phyloP scores from a whole-genome alignment of 1,140 invertebrate genomes.

The Zaprionus ghesquierei region DNA sequence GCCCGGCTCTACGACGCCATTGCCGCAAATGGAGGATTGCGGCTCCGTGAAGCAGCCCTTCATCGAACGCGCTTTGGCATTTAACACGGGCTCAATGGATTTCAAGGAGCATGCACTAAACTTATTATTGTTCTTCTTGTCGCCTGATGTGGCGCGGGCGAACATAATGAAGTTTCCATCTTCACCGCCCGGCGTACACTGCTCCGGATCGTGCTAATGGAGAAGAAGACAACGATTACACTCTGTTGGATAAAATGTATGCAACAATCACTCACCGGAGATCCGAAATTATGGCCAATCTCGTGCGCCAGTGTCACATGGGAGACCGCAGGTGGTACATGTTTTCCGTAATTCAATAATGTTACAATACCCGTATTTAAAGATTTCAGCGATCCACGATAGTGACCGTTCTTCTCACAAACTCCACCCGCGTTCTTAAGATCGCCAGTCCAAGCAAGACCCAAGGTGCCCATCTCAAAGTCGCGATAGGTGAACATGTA shows the following conservation, averaged over 20 bases:
- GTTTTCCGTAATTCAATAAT: constrained; percentile 98
- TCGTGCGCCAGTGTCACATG: constrained; percentile 99
- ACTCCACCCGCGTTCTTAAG: constrained; percentile 97
- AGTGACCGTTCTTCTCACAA: constrained; percentile 97
- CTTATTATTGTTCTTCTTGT: constrained; percentile 97
- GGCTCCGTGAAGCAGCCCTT: constrained; percentile 97
- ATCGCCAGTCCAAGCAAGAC: constrained; percentile 98
- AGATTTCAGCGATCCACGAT: constrained; percentile 96
- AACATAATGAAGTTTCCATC: constrained; percentile 99
- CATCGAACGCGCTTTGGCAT: constrained; percentile 93
- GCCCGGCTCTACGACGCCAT: constrained; percentile 96
- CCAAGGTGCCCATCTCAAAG: constrained; percentile 99
- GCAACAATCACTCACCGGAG: constrained; percentile 87
- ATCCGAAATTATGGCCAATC: constrained; percentile 99
- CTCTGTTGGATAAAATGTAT: background rate
- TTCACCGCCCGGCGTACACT: constrained; percentile 94
- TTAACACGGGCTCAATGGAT: constrained; percentile 97
- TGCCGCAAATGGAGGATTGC: constrained; percentile 96
- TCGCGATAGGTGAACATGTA: constrained; percentile 99
- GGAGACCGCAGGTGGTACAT: constrained; percentile 98
- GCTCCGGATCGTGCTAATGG: constrained; percentile 96
- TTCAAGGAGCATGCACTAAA: constrained; percentile 96
- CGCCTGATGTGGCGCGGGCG: constrained; percentile 96
- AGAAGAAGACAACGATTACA: constrained; percentile 57
- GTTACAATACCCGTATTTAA: constrained; percentile 99